Base-by-base conservation (phyloP, 2,113 vertebrate species). In the Vimba vimba region DNA sequence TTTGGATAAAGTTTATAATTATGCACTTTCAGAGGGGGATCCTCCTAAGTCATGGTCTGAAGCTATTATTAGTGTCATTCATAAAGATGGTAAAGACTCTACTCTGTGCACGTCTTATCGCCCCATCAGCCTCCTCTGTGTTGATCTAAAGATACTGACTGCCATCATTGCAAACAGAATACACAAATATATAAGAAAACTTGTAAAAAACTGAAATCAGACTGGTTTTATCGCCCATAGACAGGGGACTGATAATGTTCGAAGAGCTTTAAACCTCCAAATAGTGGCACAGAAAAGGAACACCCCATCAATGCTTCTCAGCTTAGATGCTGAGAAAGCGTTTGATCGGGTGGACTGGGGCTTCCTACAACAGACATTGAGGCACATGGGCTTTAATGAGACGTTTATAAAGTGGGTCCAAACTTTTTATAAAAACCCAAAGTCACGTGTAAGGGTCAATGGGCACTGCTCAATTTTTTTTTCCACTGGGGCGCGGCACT, bases 1-100 rank as follows among this genome's bases (percentile, higher is more conserved):
- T 80, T 39, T 86, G 19, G 25, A 52, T 50, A 80, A 39, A 39
- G 85, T 81, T 0, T 81, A 86, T n/a, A 85, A 79, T 21, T 80
- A 74, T 25, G 66, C 78, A 2, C 77, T 86, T 1, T 10, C 77
- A 50, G 71, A 86, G 17, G 85, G 36, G 7, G 60, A 45, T 45
- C 85, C 78, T 47, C 21, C 77, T 19, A 12, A 13, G 68, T 86
- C 78, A 25, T 86, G 78, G 62, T 64, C 62, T 25, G n/a, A 64
- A 64, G 62, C 25, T 0, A 64, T 64, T 64, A 64, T 64, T 64
- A 30, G 62, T 64, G 62, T 64, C 62, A 64, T 64, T 12, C 25
- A 64, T 64, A 64, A 64, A 64, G 62, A 64, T 11, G 68, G 33
- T 12, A 71, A 71, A 71, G 62, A 64, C 1, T 4, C 25, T 13